These are phyloP conservation scores for Erebia epiphron DNA, from an alignment of 2,888 invertebrate genomes.

Conservation along the genomic window DNA sequence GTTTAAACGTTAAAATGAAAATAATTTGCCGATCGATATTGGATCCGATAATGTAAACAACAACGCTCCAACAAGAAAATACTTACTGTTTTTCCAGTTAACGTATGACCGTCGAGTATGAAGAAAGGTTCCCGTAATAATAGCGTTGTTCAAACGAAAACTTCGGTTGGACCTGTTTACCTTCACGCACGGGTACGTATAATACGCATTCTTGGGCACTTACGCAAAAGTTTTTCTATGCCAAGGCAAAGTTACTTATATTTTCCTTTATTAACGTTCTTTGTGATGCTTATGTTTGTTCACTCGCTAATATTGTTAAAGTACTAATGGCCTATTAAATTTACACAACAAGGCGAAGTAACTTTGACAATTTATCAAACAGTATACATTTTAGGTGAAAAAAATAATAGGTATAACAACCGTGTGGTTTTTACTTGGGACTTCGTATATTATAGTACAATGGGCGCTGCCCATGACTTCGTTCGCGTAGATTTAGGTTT, in stretches of 20 bases:
- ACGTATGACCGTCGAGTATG: not conserved
- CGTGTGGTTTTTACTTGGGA: not conserved
- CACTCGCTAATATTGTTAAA: conserved; percentile 16
- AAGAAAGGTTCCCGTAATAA: conserved; percentile 19
- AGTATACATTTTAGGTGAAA: not conserved
- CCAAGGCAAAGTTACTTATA: conserved; percentile 18
- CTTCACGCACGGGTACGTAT: conserved; percentile 30
- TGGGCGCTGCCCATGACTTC: too few relatives aligned
- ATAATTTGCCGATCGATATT: not conserved
- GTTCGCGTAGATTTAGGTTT: too few relatives aligned
- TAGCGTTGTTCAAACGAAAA: conserved; percentile 31
- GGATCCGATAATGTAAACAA: not conserved
- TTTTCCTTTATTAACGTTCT: conserved; percentile 18
- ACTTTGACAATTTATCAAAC: conserved; percentile 20
- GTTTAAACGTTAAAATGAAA: too few relatives aligned
- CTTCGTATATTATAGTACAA: too few relatives aligned
- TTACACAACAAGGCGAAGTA: conserved; percentile 13
- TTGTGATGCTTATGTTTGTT: conserved; percentile 22
- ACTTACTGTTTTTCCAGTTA: not conserved
- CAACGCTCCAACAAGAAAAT: not conserved
- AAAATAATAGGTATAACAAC: not conserved
- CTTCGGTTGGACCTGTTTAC: conserved; percentile 31
- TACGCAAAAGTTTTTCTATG: conserved; percentile 20
- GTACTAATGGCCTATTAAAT: conserved; percentile 23
- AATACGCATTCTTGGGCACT: conserved; percentile 21